These are phyloP conservation scores for Apis laboriosa DNA, from an alignment of 1,140 invertebrate species.

Conservation along the genomic window DNA sequence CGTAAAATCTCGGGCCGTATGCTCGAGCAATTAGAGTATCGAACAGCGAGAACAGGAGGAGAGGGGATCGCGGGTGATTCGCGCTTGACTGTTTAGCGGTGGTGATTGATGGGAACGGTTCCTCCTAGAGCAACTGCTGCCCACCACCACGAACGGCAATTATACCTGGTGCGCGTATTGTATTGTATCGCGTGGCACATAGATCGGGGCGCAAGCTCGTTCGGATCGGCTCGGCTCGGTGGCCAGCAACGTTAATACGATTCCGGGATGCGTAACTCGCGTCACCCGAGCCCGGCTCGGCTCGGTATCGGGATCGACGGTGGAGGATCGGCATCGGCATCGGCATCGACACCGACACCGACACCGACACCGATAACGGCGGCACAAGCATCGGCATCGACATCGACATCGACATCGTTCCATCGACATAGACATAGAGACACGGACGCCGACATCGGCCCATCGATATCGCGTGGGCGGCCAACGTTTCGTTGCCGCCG, in stretches of 20 bases:
- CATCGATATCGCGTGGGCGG: constrained; percentile 63
- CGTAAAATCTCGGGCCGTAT: neutral
- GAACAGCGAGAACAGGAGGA: neutral
- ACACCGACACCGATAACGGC: constrained; percentile 56
- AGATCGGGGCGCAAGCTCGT: constrained; percentile 69
- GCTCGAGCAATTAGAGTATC: constrained; percentile 33
- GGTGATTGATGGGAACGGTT: constrained; percentile 79
- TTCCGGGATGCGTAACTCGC: constrained; percentile 71
- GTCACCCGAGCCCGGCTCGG: constrained; percentile 48
- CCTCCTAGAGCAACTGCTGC: constrained; percentile 74
- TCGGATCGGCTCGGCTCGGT: constrained; percentile 69
- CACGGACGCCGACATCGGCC: constrained; percentile 36
- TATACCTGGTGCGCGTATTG: constrained; percentile 76
- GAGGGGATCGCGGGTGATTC: constrained; percentile 27
- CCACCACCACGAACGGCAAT: constrained; percentile 70
- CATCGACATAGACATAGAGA: constrained; percentile 8
- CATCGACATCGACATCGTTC: constrained; percentile 63
- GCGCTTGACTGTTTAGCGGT: constrained; percentile 53
- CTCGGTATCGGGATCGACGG: constrained; percentile 52
- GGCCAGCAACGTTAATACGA: constrained; percentile 77
- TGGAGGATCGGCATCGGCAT: constrained; percentile 42
- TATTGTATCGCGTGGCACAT: constrained; percentile 72
- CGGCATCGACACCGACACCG: constrained; percentile 47
- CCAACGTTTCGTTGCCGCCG: constrained; percentile 49
- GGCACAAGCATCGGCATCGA: neutral